phyloP scores from a whole-genome alignment of 2,888 invertebrate genomes.

The Noctua janthe region DNA sequence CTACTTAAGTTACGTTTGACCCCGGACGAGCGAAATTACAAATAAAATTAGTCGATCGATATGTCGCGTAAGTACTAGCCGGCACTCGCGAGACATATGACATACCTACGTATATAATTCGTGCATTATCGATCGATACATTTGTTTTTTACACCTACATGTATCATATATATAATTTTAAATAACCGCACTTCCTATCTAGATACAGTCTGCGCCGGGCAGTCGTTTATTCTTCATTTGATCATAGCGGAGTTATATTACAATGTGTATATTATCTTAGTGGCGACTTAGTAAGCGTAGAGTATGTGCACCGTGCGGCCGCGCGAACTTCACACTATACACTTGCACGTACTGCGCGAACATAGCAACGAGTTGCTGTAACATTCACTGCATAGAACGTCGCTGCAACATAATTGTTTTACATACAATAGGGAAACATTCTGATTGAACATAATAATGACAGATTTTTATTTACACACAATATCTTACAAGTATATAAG shows the following conservation, averaged over 20 bases:
- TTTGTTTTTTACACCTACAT: conserved; percentile 67
- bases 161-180: conserved; percentile 66
- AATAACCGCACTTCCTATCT: conserved; percentile 68
- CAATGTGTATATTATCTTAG: conserved; percentile 58
- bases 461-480: conserved; percentile 32
- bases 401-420: conserved; percentile 20
- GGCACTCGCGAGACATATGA: neutral
- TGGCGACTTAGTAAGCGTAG: conserved; percentile 65
- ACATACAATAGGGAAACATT: conserved; percentile 26
- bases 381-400: conserved; percentile 40
- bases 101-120: conserved; percentile 64
- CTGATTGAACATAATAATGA: conserved; percentile 14
- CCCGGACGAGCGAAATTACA: conserved; percentile 73
- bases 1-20: conserved; percentile 72
- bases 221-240: conserved; percentile 70
- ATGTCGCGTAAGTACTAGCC: conserved; percentile 32
- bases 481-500: conserved; percentile 42
- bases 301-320: conserved; percentile 42
- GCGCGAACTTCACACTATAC: conserved; percentile 16
- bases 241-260: conserved; percentile 65
- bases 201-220: conserved; percentile 71
- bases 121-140: conserved; percentile 68
- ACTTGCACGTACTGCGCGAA: conserved; percentile 25
- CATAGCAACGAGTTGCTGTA: conserved; percentile 21
- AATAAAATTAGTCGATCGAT: conserved; percentile 49